Base-by-base conservation (phyloP, 1,140 invertebrate species). In the Chelonus insularis region DNA sequence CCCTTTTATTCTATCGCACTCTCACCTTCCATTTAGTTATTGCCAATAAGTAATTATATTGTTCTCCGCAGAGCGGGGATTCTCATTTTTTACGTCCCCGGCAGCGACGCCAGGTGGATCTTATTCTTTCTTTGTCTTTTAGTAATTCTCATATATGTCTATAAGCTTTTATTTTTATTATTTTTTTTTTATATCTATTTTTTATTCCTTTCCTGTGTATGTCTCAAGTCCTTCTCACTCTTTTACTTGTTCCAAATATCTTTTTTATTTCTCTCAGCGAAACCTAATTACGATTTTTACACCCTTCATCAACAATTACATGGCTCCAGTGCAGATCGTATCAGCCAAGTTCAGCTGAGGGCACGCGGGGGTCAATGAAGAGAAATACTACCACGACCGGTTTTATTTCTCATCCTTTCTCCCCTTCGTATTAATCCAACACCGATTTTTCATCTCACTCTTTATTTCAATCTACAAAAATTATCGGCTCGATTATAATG, bases 11-110 rank as follows among this genome's bases (percentile, higher is more conserved):
- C 60, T 56, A 21, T 57, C 63, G 43, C 61, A 48, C 60, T 52
- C 29, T 61, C 41, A 52, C 60, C 64, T 70, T 73, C 68, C 69
- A 74, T 72, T 74, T 73, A 68, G 68, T 73, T 74, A 77, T 75
- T 75, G 72, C 67, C 68, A 68, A 69, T 72, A 71, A 71, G 67
- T 69, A 68, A 69, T 72, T 70, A 71, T 68, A 64, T 68, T 68
- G 64, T 68, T 68, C 55, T 57, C 12, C 55, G 55, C 12, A 58
- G 59, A 55, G 57, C 39, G 52, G 57, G 50, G 48, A 55, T 56
- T 61, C 57, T 59, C 62, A 56, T 59, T 64, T 63, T 61, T 62
- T 56, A 63, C 58, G 55, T 66, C 62, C 54, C 61, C 58, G 48
- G 41, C 41, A 56, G 61, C 65, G 54, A 52, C 48, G 59, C 55